These are phyloP conservation scores for Allacma fusca DNA, from an alignment of 2,888 invertebrate species.

Conservation along the genomic window DNA sequence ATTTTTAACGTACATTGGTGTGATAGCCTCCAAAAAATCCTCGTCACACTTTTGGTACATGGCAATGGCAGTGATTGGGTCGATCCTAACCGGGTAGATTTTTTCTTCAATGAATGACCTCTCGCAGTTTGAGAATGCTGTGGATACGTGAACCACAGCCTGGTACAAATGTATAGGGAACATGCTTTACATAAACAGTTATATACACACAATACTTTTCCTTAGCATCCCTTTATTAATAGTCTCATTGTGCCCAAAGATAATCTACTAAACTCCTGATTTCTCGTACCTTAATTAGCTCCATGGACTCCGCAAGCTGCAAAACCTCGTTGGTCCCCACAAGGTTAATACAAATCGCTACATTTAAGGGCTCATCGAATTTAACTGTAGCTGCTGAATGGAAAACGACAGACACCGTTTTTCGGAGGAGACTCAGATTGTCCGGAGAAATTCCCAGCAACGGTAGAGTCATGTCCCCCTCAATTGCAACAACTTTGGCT, in stretches of 20 bases:
- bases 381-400: slow-evolving; percentile 31
- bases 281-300: slow-evolving; percentile 4
- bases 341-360: slow-evolving; percentile 2
- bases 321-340: slow-evolving; percentile 10
- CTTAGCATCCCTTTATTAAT: too few species aligned
- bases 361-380: slow-evolving; percentile 22
- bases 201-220: too few species aligned
- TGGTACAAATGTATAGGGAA: slow-evolving; percentile 9
- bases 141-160: slow-evolving; percentile 34
- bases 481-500: slow-evolving; percentile 2
- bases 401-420: slow-evolving; percentile 4
- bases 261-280: too few species aligned
- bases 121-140: slow-evolving; percentile 33
- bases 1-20: background rate
- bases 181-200: too few species aligned
- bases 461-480: slow-evolving; percentile 15
- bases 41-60: background rate
- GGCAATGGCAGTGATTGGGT: slow-evolving; percentile 9
- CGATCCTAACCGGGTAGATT: slow-evolving; percentile 6
- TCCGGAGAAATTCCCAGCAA: slow-evolving; percentile 2
- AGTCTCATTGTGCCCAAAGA: too few species aligned
- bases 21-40: slow-evolving; percentile 2
- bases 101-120: slow-evolving; percentile 21
- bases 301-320: background rate
- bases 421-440: background rate